phyloP scores from a whole-genome alignment of 2,797 vertebrate genomes.

The Cheirogaleus major region DNA sequence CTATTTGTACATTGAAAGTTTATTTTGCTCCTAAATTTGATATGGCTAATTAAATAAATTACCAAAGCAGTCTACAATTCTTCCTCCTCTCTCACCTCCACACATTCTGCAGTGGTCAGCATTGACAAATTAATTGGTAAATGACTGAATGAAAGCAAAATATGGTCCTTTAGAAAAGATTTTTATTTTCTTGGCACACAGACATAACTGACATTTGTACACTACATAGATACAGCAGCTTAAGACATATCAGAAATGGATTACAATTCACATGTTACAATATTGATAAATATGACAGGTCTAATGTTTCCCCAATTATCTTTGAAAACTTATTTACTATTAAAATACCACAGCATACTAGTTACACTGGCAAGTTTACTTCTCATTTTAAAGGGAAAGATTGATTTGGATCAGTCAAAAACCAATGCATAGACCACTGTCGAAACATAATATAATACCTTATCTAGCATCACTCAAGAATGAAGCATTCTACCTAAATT shows the following conservation, averaged over 20 bases:
- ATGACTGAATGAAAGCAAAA: slow-evolving; percentile 15
- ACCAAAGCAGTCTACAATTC: background rate
- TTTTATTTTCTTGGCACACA: slow-evolving; percentile 78
- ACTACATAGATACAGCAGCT: slow-evolving; percentile 65
- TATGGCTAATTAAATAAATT: background rate
- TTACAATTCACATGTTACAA: slow-evolving; percentile 58
- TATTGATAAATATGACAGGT: slow-evolving; percentile 64
- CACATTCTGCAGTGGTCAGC: no score
- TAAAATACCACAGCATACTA: slow-evolving; percentile 4
- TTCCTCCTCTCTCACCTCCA: background rate
- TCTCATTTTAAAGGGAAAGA: slow-evolving; percentile 38
- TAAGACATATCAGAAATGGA: slow-evolving; percentile 70
- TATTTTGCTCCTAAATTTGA: slow-evolving; percentile 34
- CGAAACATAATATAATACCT: background rate
- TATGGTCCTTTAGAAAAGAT: slow-evolving; percentile 5
- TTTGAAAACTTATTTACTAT: slow-evolving; percentile 31
- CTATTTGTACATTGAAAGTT: background rate
- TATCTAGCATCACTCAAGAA: background rate
- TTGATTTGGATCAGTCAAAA: slow-evolving; percentile 48
- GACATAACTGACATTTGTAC: slow-evolving; percentile 62
- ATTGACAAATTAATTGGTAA: background rate
- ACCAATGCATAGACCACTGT: slow-evolving; percentile 24
- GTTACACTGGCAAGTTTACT: slow-evolving; percentile 1
- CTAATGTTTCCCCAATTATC: slow-evolving; percentile 54
- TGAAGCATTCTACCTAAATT: background rate